Percentiles rank a stretch among this genome's conserved stretches.
phyloP scores from a whole-genome alignment of 2,888 invertebrate genomes.

The Eupithecia insigniata region DNA sequence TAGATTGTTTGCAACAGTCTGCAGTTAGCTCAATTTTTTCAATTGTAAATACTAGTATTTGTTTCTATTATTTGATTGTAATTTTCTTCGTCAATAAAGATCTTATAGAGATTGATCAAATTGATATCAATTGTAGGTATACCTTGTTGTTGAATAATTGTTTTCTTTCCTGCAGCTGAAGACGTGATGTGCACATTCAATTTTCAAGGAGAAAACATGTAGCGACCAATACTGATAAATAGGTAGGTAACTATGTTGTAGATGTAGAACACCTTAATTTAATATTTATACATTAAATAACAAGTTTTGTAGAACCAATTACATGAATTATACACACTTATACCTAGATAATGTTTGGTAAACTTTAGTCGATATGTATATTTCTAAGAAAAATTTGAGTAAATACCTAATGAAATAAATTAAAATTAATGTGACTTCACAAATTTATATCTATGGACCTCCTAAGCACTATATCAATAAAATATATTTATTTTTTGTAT shows the following conservation, averaged over 20 bases:
- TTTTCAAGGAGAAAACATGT: neutral
- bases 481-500: too few species aligned
- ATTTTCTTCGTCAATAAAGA: too few species aligned
- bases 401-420: neutral
- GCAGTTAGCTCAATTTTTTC: too few species aligned
- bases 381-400: neutral
- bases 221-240: neutral
- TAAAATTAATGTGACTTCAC: neutral
- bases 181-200: neutral
- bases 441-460: neutral
- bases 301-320: neutral
- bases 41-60: too few species aligned
- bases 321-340: neutral
- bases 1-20: too few species aligned
- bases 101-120: too few species aligned
- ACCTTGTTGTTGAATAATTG: neutral
- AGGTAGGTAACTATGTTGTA: neutral
- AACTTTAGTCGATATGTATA: neutral
- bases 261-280: neutral
- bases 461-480: neutral
- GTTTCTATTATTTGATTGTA: too few species aligned
- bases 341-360: neutral
- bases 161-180: neutral
- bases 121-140: slow-evolving; percentile 2
- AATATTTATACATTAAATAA: neutral